phyloP scores from a whole-genome alignment of 2,113 vertebrate genomes.

The Heloderma charlesbogerti region DNA sequence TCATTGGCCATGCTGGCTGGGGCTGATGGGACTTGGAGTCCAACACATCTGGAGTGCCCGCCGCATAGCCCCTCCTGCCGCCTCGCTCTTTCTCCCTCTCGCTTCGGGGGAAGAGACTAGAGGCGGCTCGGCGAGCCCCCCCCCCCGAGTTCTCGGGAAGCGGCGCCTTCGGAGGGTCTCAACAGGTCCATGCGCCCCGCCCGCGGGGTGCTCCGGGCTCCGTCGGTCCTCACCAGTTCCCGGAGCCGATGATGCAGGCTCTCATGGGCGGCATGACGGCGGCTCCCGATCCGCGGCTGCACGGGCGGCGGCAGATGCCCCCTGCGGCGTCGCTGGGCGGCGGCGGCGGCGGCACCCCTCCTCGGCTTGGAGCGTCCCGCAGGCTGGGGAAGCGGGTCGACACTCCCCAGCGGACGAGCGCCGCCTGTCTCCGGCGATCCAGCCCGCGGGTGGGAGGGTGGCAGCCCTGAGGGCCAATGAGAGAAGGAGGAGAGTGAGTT shows the following conservation, averaged over 20 bases:
- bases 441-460: not conserved
- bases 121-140: not conserved
- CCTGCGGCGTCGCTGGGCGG: not conserved
- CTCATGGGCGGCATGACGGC: slow-evolving; percentile 68
- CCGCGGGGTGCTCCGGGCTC: too few relatives aligned
- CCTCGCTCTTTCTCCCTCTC: not conserved
- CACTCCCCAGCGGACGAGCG: slow-evolving; percentile 23
- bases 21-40: too few relatives aligned
- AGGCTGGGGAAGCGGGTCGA: not conserved
- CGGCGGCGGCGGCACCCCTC: not conserved
- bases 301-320: too few relatives aligned
- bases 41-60: too few relatives aligned
- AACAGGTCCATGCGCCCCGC: not conserved
- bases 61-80: not conserved
- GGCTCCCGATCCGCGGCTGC: not conserved
- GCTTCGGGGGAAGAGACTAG: not conserved
- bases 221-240: slow-evolving; percentile 81
- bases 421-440: slow-evolving; percentile 42
- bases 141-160: too few relatives aligned
- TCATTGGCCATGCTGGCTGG: too few relatives aligned
- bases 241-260: slow-evolving; percentile 87
- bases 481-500: not conserved
- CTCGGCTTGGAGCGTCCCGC: too few relatives aligned
- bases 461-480: not conserved
- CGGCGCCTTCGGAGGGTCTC: not conserved